A percentile compares a stretch with the other conserved stretches of the same genome.
Evolutionary conservation across 2,113 vertebrate genomes (phyloP).

Genomic region (Echinops telfairi): DNA sequence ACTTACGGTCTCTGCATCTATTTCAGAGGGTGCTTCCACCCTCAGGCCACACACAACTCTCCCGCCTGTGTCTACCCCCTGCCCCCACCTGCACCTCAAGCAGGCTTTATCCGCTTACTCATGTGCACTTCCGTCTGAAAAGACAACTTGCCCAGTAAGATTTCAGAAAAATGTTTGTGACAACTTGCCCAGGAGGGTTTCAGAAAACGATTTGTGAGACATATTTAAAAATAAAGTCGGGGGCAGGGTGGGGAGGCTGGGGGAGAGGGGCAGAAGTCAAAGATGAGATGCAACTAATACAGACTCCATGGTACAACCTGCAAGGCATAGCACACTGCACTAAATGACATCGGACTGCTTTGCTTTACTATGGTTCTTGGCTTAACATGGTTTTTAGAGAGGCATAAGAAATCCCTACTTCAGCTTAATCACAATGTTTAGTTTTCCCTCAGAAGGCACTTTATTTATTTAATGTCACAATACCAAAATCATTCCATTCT

Average conservation of each 20-base stretch:
- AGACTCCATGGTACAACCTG: neutral
- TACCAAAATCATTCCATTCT: conserved; percentile 72
- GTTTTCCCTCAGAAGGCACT: conserved; percentile 66
- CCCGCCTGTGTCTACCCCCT: neutral
- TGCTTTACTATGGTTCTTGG: conserved; percentile 46
- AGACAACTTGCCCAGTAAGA: neutral
- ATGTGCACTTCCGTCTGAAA: neutral
- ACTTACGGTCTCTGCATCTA: neutral
- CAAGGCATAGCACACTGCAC: neutral
- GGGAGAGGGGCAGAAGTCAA: neutral
- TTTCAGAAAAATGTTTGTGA: neutral
- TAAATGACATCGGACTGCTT: conserved; percentile 41
- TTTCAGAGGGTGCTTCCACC: neutral
- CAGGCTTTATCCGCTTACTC: neutral
- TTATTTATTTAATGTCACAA: conserved; percentile 79
- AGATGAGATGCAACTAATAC: neutral
- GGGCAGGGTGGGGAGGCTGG: neutral
- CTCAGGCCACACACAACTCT: neutral
- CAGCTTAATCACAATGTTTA: conserved; percentile 75
- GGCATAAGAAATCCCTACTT: conserved; percentile 65
- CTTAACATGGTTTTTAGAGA: conserved; percentile 60
- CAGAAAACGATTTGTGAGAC: neutral
- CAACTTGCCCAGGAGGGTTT: neutral
- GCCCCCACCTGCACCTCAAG: too few species aligned
- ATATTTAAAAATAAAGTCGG: neutral